Evolutionary conservation across 2,113 vertebrate genomes (phyloP).

Genomic region (Grammomys surdaster): DNA sequence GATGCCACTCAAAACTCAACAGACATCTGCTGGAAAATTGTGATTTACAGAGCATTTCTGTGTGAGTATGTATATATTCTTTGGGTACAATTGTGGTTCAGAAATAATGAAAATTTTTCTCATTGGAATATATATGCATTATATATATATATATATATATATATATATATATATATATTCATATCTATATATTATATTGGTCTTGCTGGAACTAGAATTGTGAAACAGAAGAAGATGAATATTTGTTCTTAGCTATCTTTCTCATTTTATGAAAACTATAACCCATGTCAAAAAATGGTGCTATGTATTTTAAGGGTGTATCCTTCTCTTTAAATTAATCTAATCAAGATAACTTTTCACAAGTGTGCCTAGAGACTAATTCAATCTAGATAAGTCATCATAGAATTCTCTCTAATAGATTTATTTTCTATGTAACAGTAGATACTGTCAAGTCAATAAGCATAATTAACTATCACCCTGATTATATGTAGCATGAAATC

Average conservation of each 20-base stretch:
- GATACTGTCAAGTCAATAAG: not conserved
- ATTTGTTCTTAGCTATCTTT: not conserved
- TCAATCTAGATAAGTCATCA: not conserved
- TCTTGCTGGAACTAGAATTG: not conserved
- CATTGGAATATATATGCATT: too few species aligned
- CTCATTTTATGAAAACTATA: not conserved
- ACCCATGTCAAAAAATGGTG: not conserved
- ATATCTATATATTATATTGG: too few species aligned
- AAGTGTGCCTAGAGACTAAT: not conserved
- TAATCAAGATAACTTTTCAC: not conserved
- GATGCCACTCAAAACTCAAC: not conserved
- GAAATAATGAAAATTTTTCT: not conserved
- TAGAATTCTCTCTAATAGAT: not conserved
- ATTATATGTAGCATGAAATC: not conserved
- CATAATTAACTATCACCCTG: not conserved
- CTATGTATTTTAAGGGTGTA: not conserved
- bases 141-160: too few species aligned
- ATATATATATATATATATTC: not conserved
- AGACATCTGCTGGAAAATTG: not conserved
- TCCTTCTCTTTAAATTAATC: not conserved
- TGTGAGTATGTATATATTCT: not conserved
- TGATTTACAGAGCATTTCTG: not conserved
- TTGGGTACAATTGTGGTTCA: not conserved
- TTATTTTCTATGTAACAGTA: not conserved
- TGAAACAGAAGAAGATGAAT: not conserved